These are phyloP conservation scores for Agrotis puta DNA, from an alignment of 2,888 invertebrate species.

Conservation along the genomic window DNA sequence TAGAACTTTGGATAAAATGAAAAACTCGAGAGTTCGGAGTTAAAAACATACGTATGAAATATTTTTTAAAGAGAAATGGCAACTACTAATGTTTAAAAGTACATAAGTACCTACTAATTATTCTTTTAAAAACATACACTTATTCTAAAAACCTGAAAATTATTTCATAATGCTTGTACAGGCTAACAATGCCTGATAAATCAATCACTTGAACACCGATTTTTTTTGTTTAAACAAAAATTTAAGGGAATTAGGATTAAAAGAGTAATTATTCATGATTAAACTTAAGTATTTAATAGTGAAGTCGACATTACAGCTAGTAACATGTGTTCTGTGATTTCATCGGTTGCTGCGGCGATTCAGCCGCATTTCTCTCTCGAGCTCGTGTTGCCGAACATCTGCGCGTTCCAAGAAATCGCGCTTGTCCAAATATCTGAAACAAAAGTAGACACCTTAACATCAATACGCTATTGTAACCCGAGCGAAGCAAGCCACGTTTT, in stretches of 20 bases:
- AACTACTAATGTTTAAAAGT: too few species aligned
- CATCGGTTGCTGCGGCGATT: conserved; percentile 92
- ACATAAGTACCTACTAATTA: too few species aligned
- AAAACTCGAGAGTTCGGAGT: neutral
- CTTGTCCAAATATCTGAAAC: conserved; percentile 95
- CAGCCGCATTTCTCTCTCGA: conserved; percentile 95
- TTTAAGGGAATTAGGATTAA: neutral
- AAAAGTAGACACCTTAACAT: conserved; percentile 16
- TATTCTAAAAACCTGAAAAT: too few species aligned
- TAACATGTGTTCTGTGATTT: conserved; percentile 44
- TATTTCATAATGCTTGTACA: neutral
- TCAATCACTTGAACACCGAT: conserved; percentile 6
- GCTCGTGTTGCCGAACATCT: conserved; percentile 97
- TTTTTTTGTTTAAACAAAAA: neutral
- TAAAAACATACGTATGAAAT: too few species aligned
- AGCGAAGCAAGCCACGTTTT: too few species aligned
- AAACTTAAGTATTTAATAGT: conserved; percentile 33
- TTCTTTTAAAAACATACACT: too few species aligned
- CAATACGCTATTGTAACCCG: too few species aligned
- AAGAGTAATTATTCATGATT: neutral
- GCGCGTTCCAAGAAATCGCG: conserved; percentile 97
- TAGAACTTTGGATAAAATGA: neutral
- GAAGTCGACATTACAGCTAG: conserved; percentile 14
- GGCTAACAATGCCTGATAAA: conserved; percentile 34
- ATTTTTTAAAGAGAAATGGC: too few species aligned